Evolutionary conservation across 2,888 invertebrate species (phyloP).

Genomic region (Allolobophora icterica): DNA sequence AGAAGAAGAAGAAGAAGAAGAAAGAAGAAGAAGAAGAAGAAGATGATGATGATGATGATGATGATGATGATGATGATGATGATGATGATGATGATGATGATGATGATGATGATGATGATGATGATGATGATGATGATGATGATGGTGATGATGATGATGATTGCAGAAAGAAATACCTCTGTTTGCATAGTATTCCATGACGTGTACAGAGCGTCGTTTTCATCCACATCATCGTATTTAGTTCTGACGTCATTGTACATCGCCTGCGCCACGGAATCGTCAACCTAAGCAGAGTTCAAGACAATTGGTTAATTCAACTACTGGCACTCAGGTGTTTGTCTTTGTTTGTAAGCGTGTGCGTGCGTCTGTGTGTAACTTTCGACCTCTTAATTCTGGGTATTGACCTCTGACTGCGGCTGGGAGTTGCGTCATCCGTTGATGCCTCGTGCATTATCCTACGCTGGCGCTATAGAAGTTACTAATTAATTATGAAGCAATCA

Average conservation of each 20-base stretch:
- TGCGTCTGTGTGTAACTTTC: too few species aligned
- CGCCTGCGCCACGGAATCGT: background rate
- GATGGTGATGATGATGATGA: background rate
- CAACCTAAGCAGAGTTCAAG: background rate
- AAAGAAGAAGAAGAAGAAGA: too few species aligned
- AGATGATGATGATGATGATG: too few species aligned
- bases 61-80: too few species aligned
- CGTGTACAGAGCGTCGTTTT: background rate
- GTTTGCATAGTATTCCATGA: background rate
- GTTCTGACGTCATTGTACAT: background rate
- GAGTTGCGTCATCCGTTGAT: too few species aligned
- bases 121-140: background rate
- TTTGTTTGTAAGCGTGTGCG: too few species aligned
- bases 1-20: too few species aligned
- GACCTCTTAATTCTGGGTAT: too few species aligned
- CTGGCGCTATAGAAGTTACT: background rate
- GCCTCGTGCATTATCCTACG: too few species aligned
- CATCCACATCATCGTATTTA: background rate
- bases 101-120: background rate
- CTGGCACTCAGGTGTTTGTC: background rate
- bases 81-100: too few species aligned
- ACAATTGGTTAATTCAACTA: background rate
- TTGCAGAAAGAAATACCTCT: background rate
- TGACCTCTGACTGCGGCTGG: too few species aligned
- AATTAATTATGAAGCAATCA: background rate